Evolutionary conservation across 2,113 vertebrate genomes (phyloP).

Genomic region (Rostratula benghalensis): DNA sequence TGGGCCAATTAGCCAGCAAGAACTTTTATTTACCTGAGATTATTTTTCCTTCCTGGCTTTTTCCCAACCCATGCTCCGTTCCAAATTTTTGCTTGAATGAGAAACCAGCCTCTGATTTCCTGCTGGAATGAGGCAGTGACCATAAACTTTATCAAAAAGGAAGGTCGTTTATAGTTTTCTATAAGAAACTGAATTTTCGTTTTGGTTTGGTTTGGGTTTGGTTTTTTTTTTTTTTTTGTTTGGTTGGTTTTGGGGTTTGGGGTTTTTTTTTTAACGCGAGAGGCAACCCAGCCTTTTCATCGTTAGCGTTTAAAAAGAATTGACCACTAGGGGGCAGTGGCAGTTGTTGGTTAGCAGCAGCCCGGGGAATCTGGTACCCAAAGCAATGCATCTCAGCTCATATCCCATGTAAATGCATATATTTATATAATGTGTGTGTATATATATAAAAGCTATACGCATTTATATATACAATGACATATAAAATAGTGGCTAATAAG

Average conservation of each 20-base stretch:
- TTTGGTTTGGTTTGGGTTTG: not conserved
- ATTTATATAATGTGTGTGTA: no score
- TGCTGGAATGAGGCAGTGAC: not conserved
- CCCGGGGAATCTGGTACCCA: not conserved
- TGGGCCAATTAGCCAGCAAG: not conserved
- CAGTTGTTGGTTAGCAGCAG: not conserved
- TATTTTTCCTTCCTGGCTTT: not conserved
- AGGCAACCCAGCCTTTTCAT: not conserved
- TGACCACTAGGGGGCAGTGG: slow-evolving; percentile 31
- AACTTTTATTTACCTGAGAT: not conserved
- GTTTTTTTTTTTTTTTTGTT: no score
- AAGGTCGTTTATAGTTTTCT: not conserved
- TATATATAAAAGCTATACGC: not conserved
- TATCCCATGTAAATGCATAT: not conserved
- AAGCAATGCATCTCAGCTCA: not conserved
- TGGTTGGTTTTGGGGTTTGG: no score
- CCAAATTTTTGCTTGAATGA: not conserved
- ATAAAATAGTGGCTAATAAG: not conserved
- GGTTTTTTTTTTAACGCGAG: not conserved
- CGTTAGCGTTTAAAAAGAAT: not conserved
- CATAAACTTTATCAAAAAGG: not conserved
- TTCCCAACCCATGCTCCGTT: not conserved
- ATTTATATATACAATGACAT: not conserved
- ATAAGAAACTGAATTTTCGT: not conserved
- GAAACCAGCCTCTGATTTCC: not conserved